phyloP scores from a whole-genome alignment of 1,140 invertebrate species.

The Pinna nobilis region DNA sequence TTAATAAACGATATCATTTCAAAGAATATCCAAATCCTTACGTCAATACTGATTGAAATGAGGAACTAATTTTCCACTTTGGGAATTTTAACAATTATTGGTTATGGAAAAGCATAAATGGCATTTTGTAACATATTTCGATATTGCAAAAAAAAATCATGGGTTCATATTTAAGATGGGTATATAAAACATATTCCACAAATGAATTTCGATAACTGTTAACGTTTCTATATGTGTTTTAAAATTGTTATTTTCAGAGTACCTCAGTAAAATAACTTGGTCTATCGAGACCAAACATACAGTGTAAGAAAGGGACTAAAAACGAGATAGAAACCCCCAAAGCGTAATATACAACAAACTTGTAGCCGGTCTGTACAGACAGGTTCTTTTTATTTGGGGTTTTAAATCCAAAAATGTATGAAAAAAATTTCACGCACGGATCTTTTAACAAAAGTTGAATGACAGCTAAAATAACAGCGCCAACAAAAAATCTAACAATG shows the following conservation, averaged over 20 bases:
- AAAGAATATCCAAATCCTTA: too few relatives aligned
- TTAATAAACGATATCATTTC: too few relatives aligned
- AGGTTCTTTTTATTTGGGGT: conserved; percentile 71
- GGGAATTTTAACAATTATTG: conserved; percentile 21
- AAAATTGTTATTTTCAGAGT: conserved; percentile 9
- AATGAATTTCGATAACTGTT: not conserved
- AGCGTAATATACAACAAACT: conserved; percentile 79
- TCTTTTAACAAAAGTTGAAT: conserved; percentile 81
- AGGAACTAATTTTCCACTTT: too few relatives aligned
- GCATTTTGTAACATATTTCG: too few relatives aligned
- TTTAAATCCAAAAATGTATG: conserved; percentile 79
- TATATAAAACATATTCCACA: too few relatives aligned
- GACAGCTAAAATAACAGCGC: conserved; percentile 84
- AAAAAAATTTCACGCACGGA: conserved; percentile 83
- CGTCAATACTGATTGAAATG: too few relatives aligned
- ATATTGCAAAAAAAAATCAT: too few relatives aligned
- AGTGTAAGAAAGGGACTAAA: conserved; percentile 86
- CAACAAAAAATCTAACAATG: conserved; percentile 83
- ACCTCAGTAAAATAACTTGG: conserved; percentile 88
- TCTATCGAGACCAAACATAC: conserved; percentile 84
- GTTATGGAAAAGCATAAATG: conserved; percentile 11
- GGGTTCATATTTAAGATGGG: too few relatives aligned
- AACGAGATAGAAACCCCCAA: conserved; percentile 81
- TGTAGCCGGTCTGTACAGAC: conserved; percentile 85
- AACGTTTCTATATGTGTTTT: not conserved